Base-by-base conservation (phyloP, 2,797 vertebrate species). In the Macrochelys suwanniensis region DNA sequence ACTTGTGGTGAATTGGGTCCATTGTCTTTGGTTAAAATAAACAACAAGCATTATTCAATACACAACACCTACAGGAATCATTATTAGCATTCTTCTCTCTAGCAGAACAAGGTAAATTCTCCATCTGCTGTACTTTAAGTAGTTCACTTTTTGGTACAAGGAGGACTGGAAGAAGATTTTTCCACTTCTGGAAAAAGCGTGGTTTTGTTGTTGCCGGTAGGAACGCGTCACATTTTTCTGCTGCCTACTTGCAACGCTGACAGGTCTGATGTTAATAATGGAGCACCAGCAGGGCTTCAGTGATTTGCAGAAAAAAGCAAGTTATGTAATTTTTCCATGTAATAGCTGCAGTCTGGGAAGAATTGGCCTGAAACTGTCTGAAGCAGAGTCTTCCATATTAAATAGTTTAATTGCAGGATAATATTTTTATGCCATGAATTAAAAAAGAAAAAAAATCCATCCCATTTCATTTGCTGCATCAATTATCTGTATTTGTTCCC, bases 351-450 rank as follows among this genome's bases (percentile, higher is more conserved):
- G 89, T 94, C 2, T 96, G 25, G 84, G 92, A 97, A 97, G 95
- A 97, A 93, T 85, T 97, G 96, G 93, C 97, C 97, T 97, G 84
- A 97, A 97, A 97, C 93, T 96, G 95, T 97, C 97, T 97, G 93
- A 92, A 96, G 56, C 92, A 74, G 81, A 95, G 88, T 96, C 33
- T 93, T 96, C 77, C 79, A 85, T 77, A 85, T 95, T 96, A 97
- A 96, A 97, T 80, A 94, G 92, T 97, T 96, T 97, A 96, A 97
- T 96, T 97, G 96, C 85, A 90, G 96, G 87, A 94, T 96, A 90
- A 97, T 94, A 94, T 92, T 94, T 89, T 88, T 59, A 89, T 88
- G 50, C 90, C 78, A 94, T 87, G 82, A 95, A 65, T 92, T 92
- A 92, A 37, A 65, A 51, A 25, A 78, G 92, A 90, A 89, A 78